phyloP scores from a whole-genome alignment of 2,888 invertebrate genomes.

The Suillia variegata region DNA sequence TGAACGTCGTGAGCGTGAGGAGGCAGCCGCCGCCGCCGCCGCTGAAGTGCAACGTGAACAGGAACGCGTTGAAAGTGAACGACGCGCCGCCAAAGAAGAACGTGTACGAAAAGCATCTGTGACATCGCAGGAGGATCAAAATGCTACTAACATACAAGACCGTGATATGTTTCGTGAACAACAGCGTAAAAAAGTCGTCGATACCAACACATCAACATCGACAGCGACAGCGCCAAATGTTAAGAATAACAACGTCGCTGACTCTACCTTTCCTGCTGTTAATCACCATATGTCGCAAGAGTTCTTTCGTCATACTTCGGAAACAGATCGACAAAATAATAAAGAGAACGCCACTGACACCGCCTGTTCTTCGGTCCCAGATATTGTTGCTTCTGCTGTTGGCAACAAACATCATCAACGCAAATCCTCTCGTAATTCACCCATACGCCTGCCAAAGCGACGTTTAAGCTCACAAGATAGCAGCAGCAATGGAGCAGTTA shows the following conservation, averaged over 20 bases:
- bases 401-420: conserved; percentile 46
- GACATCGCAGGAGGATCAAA: conserved; percentile 58
- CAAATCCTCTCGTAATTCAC: conserved; percentile 52
- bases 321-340: conserved; percentile 42
- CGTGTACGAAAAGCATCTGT: conserved; percentile 51
- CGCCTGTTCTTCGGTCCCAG: neutral
- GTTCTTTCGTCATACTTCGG: conserved; percentile 37
- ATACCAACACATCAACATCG: conserved; percentile 36
- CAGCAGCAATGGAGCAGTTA: conserved; percentile 37
- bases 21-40: conserved; percentile 33
- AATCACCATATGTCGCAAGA: conserved; percentile 35
- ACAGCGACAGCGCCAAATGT: too few species aligned
- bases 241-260: conserved; percentile 35
- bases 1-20: conserved; percentile 44
- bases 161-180: conserved; percentile 33
- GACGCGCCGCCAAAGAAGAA: conserved; percentile 55
- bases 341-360: conserved; percentile 48
- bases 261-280: conserved; percentile 20
- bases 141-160: conserved; percentile 46
- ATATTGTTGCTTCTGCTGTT: too few species aligned
- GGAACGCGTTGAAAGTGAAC: conserved; percentile 38
- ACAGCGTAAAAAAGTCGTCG: conserved; percentile 27
- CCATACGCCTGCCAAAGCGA: conserved; percentile 65
- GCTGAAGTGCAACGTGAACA: conserved; percentile 51
- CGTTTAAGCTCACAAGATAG: conserved; percentile 80